Percentiles rank a stretch among this genome's conserved stretches.
phyloP scores from a whole-genome alignment of 2,113 vertebrate species.

The Eudyptes chrysolophus region DNA sequence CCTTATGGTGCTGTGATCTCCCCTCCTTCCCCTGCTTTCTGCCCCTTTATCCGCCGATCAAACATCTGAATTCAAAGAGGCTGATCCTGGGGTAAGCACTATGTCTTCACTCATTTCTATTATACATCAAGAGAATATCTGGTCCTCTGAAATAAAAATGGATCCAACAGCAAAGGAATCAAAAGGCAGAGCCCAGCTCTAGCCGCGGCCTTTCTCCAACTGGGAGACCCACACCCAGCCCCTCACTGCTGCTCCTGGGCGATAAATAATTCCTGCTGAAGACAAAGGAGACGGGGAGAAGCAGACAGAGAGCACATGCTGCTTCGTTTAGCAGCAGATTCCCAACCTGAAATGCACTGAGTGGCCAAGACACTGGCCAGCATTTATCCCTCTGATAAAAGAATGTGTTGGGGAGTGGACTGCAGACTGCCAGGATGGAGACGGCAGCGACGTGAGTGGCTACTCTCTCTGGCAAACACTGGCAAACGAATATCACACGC shows the following conservation, averaged over 20 bases:
- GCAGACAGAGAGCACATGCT: background rate
- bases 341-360: background rate
- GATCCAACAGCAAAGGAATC: background rate
- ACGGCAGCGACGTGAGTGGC: accelerated
- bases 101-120: background rate
- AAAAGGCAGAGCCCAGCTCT: background rate
- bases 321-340: background rate
- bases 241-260: background rate
- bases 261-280: background rate
- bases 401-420: background rate
- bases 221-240: background rate
- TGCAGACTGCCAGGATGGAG: background rate
- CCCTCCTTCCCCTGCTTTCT: background rate
- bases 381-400: background rate
- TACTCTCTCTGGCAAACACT: background rate
- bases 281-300: background rate
- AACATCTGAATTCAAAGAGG: background rate
- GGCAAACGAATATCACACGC: background rate
- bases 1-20: background rate
- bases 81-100: background rate
- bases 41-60: background rate
- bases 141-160: background rate
- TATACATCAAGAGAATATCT: background rate
- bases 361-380: background rate
- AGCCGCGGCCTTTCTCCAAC: accelerated